phyloP scores from a whole-genome alignment of 2,797 vertebrate genomes.

The Psittacula echo region DNA sequence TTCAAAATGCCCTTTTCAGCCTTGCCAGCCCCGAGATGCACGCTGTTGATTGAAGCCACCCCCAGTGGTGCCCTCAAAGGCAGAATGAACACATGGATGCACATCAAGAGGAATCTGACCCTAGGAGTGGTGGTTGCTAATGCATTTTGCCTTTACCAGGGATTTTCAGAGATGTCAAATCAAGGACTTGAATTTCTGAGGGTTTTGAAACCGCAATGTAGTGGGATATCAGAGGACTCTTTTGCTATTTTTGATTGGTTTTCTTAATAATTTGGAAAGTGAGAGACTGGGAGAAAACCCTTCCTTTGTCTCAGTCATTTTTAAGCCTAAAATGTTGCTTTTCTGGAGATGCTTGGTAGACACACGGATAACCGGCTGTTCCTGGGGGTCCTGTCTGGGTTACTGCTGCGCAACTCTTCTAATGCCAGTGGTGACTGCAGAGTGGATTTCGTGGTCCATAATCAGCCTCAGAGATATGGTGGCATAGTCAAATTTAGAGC shows the following conservation, averaged over 20 bases:
- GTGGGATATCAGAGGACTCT: background rate
- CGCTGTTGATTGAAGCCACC: background rate
- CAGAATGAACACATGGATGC: background rate
- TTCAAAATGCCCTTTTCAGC: background rate
- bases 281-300: accelerated
- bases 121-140: background rate
- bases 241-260: background rate
- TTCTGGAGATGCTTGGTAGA: background rate
- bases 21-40: background rate
- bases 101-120: background rate
- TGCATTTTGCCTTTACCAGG: background rate
- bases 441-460: background rate
- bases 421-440: background rate
- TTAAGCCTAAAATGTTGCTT: background rate
- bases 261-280: background rate
- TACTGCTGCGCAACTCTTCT: background rate
- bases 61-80: background rate
- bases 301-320: background rate
- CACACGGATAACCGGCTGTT: background rate
- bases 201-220: background rate
- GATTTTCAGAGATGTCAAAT: background rate
- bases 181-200: background rate
- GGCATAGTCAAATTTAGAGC: background rate
- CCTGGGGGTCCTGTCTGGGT: background rate
- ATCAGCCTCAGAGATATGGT: background rate